Conservation (phyloP, 2,797 vertebrate genomes). For the Pterois miles region DNA sequence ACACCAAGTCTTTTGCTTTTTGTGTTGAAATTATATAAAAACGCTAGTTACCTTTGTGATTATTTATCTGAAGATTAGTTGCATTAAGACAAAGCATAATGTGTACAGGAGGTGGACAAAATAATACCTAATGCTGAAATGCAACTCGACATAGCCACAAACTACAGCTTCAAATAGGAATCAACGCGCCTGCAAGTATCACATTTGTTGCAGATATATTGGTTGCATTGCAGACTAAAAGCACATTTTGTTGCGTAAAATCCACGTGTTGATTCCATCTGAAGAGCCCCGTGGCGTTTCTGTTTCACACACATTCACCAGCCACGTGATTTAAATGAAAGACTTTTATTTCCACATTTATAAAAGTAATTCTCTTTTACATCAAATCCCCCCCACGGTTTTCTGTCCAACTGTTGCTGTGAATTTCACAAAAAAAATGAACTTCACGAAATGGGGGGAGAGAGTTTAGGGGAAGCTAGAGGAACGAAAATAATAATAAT, state of each 20-base stretch:
- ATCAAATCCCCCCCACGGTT: constrained; percentile 73
- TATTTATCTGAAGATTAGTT: too few relatives aligned
- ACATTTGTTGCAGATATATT: not conserved
- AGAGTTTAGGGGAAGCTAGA: constrained; percentile 27
- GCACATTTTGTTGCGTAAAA: not conserved
- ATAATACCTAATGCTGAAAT: not conserved
- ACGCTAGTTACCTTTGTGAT: not conserved
- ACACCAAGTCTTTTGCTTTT: not conserved
- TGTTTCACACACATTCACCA: constrained; percentile 41
- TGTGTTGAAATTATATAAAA: not conserved
- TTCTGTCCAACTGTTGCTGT: constrained; percentile 66
- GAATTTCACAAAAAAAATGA: constrained; percentile 51
- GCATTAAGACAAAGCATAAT: not conserved
- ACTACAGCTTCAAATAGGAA: not conserved
- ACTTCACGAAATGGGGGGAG: constrained; percentile 58
- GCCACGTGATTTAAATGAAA: constrained; percentile 82
- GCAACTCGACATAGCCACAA: too few relatives aligned
- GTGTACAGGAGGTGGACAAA: not conserved
- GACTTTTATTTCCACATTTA: constrained; percentile 97
- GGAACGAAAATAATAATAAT: not conserved
- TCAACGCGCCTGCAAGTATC: not conserved
- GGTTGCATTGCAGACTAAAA: not conserved
- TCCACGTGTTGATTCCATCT: constrained; percentile 44
- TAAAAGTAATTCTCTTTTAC: constrained; percentile 89
- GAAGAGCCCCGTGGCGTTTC: not conserved